Percentiles rank a stretch among this genome's conserved stretches.
Evolutionary conservation across 2,888 invertebrate species (phyloP).

Genomic region (Sinopyrophorus schimmeli): DNA sequence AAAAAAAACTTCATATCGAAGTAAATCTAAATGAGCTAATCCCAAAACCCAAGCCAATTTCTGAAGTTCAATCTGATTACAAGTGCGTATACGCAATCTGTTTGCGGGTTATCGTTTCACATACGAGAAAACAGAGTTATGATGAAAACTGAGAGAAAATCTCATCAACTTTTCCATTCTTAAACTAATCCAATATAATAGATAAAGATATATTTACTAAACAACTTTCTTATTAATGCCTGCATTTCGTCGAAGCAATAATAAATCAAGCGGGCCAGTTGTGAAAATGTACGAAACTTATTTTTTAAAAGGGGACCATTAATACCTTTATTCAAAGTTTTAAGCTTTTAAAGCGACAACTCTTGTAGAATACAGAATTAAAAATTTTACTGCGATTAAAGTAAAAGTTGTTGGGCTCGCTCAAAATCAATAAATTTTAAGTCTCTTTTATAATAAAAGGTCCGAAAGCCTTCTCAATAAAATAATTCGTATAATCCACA

Average conservation of each 20-base stretch:
- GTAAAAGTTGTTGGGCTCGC: too few relatives aligned
- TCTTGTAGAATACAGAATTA: slow-evolving; percentile 1
- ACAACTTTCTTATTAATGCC: too few relatives aligned
- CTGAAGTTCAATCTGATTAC: slow-evolving; percentile 36
- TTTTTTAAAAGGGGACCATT: too few relatives aligned
- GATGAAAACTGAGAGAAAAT: slow-evolving; percentile 21
- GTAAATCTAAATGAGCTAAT: slow-evolving; percentile 38
- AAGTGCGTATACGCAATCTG: slow-evolving; percentile 33
- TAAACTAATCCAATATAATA: slow-evolving; percentile 15
- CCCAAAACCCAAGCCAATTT: slow-evolving; percentile 39
- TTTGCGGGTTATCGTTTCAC: slow-evolving; percentile 28
- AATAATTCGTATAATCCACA: too few relatives aligned
- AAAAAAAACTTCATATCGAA: slow-evolving; percentile 29
- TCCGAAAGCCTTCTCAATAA: too few relatives aligned
- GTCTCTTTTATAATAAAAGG: too few relatives aligned
- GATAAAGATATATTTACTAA: too few relatives aligned
- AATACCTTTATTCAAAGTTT: slow-evolving; percentile 12
- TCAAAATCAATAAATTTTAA: too few relatives aligned
- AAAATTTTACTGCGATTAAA: slow-evolving; percentile 1
- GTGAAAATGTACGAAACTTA: too few relatives aligned
- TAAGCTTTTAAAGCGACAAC: slow-evolving; percentile 7
- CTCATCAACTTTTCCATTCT: slow-evolving; percentile 19
- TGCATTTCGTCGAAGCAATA: too few relatives aligned
- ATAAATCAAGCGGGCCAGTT: too few relatives aligned
- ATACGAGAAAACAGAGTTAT: slow-evolving; percentile 27